These are phyloP conservation scores for Eulimnadia texana DNA, from an alignment of 1,140 invertebrate species.

Conservation along the genomic window DNA sequence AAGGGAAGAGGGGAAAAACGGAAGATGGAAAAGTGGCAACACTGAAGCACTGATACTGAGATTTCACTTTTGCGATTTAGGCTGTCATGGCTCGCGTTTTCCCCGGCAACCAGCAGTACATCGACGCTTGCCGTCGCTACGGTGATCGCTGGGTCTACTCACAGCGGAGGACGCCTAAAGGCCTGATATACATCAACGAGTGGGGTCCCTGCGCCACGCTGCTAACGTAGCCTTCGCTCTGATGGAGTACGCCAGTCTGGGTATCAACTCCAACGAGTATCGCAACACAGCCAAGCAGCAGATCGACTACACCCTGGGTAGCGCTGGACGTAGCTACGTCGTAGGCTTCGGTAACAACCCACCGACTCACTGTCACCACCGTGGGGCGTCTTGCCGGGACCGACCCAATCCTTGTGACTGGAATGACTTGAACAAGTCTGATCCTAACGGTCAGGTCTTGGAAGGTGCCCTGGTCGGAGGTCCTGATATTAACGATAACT, in stretches of 20 bases:
- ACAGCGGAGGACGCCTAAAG: constrained; percentile 37
- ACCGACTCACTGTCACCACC: constrained; percentile 37
- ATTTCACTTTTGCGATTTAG: constrained; percentile 23
- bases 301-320: constrained; percentile 45
- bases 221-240: constrained; percentile 43
- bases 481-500: constrained; percentile 37
- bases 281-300: constrained; percentile 41
- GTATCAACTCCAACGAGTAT: constrained; percentile 29
- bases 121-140: constrained; percentile 33
- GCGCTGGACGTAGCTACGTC: constrained; percentile 43
- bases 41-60: too few relatives aligned
- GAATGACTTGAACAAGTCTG: constrained; percentile 30
- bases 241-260: constrained; percentile 33
- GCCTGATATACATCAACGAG: constrained; percentile 39
- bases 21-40: too few relatives aligned
- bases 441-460: constrained; percentile 37
- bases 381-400: constrained; percentile 39
- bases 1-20: too few relatives aligned
- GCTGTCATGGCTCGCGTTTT: constrained; percentile 31
- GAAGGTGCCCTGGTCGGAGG: constrained; percentile 41
- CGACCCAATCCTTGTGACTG: constrained; percentile 36
- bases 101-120: constrained; percentile 29
- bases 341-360: constrained; percentile 45
- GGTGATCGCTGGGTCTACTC: constrained; percentile 34
- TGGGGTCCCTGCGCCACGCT: constrained; percentile 40